Evolutionary conservation across 2,888 invertebrate species (phyloP), one percentile per base, ranked within the genome.

Genomic region (Eupithecia dodoneata): DNA sequence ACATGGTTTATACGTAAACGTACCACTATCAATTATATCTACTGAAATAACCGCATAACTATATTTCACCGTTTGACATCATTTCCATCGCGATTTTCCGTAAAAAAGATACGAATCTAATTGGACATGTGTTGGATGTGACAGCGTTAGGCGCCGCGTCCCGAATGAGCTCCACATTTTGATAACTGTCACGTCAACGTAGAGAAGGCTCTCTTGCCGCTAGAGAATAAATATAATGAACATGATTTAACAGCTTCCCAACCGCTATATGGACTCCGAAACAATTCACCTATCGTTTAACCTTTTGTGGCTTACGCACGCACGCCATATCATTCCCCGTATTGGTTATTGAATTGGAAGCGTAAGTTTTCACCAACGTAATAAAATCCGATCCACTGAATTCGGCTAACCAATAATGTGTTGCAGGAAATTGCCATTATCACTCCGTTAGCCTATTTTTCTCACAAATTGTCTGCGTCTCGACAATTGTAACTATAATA

Each of bases 101-200:
- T 75, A 82, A 84, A 86, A 84, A 83, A 81, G 83, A 83, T 76
- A 82, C 76, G 80, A 82, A 83, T 86, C 82, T 88, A 87, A 88
- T 88, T 88, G 87, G 87, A 88, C 86, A 81, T 79, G 82, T 85
- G 87, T 87, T 86, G 85, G 79, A 83, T 85, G 80, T 84, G 84
- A 83, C 81, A 81, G 78, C 81, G 76, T 79, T 85, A 83, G 84
- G 79, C 76, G 76, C 74, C 79, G 83, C 81, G 76, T 75, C 81
- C 77, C 78, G 81, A 83, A 81, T 81, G 83, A 82, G 82, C 81
- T 83, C 78, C 82, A 79, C 85, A 85, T 85, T 84, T 81, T 84
- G 82, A 84, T 82, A 82, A 82, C 76, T 85, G 84, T 81, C 80
- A 80, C 74, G 71, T 74, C 73, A 73, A 77, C 74, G 74, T 78